A percentile compares a stretch with the other conserved stretches of the same genome.
These are phyloP conservation scores for Tenthredo notha DNA, from an alignment of 2,888 invertebrate genomes.

Conservation along the genomic window DNA sequence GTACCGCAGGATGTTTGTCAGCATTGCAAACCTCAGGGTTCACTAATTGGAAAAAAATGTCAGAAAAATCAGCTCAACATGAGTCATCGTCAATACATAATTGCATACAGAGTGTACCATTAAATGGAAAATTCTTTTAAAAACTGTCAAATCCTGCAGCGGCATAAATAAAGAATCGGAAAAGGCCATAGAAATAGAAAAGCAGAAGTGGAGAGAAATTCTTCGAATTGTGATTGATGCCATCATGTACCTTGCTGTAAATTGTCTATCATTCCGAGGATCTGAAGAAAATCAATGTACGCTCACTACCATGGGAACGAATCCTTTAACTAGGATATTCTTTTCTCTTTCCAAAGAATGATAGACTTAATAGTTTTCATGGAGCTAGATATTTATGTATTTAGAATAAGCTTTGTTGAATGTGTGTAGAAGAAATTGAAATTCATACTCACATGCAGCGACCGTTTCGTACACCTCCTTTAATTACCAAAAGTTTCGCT, in stretches of 20 bases:
- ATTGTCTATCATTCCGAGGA: constrained; percentile 58
- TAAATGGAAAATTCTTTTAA: constrained; percentile 60
- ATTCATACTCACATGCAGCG: too few relatives aligned
- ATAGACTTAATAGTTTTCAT: too few relatives aligned
- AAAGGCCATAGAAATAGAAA: constrained; percentile 51
- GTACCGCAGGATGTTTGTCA: constrained; percentile 57
- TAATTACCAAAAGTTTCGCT: too few relatives aligned
- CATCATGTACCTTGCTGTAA: constrained; percentile 57
- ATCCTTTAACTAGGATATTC: too few relatives aligned
- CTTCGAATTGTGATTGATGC: constrained; percentile 57
- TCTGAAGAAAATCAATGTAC: constrained; percentile 55
- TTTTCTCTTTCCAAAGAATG: too few relatives aligned
- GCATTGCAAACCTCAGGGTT: constrained; percentile 57
- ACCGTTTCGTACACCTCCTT: too few relatives aligned
- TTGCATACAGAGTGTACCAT: constrained; percentile 61
- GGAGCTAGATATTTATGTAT: too few relatives aligned
- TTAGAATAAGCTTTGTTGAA: too few relatives aligned
- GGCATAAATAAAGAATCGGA: constrained; percentile 20
- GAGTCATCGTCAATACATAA: constrained; percentile 61
- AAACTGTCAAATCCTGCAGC: constrained; percentile 61
- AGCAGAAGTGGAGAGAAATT: constrained; percentile 56
- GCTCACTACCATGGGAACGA: constrained; percentile 54
- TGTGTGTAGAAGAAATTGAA: too few relatives aligned
- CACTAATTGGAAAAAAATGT: constrained; percentile 62
- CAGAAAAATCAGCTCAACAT: constrained; percentile 60